Evolutionary conservation across 2,113 vertebrate species (phyloP), one percentile per base, ranked within the genome.

Genomic region (Aphyosemion australe): DNA sequence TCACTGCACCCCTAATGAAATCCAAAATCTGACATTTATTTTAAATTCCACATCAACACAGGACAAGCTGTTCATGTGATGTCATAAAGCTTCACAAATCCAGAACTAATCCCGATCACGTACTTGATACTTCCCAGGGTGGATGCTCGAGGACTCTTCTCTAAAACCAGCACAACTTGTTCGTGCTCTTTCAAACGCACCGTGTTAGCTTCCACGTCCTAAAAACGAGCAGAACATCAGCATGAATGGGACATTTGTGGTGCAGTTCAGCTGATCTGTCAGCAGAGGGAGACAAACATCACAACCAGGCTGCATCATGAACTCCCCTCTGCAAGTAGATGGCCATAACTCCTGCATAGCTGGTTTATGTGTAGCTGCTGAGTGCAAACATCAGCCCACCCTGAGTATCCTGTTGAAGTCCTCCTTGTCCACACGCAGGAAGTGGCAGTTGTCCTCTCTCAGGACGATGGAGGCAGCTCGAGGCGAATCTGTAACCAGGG

Each of bases 151-250:
- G 95, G 95, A 87, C 97, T 95, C 92, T 98, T 99, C 90, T 99
- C 96, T 84, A 99, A 90, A 69, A 99, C 96, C 92, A 99, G 92
- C 82, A 99, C 97, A 78, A 96, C 93, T 90, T 96, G 95, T 73
- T 96, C 95, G 48, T 99, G 97, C 87, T 99, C 97, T 90, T 98
- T 99, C 70, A 99, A 94, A 89, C 97, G 95, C 61, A 99, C 97
- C 31, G 97, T 99, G 90, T 99, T 99, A 55, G 97, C 97, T 88
- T 99, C 97, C 72, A 99, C 96, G 75, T 99, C 96, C 97, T 99
- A 80, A 51, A 94, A 90, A 13, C 2, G 59, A 19, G 11, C 16
- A 69, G 3, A 58, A 31, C 6, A 12, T 46, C 26, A 45, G 13
- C 2, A 15, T n/a, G 31, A 60, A 39, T 8, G 1, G 8, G 5